phyloP scores from a whole-genome alignment of 1,140 invertebrate species.

The Schlechtendalia chinensis region DNA sequence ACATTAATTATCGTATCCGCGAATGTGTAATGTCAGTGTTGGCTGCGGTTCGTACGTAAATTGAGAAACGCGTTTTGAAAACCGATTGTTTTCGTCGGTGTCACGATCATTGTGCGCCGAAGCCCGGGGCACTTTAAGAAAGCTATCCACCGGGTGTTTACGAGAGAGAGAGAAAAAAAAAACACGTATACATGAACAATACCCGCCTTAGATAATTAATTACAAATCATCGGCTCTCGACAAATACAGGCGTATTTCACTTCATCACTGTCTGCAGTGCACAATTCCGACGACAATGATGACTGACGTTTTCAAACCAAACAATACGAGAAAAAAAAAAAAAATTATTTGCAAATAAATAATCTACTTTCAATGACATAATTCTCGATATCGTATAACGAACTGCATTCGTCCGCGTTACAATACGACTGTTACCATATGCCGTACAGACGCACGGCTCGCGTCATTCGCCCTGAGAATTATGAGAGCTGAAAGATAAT shows the following conservation, averaged over 20 bases:
- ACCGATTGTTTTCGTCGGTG: not conserved
- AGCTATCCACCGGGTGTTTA: not conserved
- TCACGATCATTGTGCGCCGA: not conserved
- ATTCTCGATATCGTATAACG: not conserved
- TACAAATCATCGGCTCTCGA: not conserved
- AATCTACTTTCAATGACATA: constrained; percentile 24
- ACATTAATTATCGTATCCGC: too few relatives aligned
- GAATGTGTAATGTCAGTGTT: too few relatives aligned
- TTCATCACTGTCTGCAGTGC: not conserved
- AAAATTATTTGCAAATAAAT: constrained; percentile 20
- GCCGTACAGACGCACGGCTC: too few relatives aligned
- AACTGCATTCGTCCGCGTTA: not conserved
- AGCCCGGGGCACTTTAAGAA: not conserved
- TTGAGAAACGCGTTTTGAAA: not conserved
- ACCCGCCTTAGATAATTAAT: not conserved
- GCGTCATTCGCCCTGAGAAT: too few relatives aligned
- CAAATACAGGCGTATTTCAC: not conserved
- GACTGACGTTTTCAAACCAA: not conserved
- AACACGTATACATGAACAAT: not conserved
- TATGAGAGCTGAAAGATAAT: too few relatives aligned
- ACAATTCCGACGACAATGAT: not conserved
- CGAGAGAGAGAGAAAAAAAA: not conserved
- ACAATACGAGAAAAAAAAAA: constrained; percentile 11
- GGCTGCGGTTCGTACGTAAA: too few relatives aligned
- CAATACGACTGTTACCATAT: too few relatives aligned